Percentiles rank a stretch among this genome's conserved stretches.
Evolutionary conservation across 2,888 invertebrate species (phyloP).

Genomic region (Papilio demoleus): DNA sequence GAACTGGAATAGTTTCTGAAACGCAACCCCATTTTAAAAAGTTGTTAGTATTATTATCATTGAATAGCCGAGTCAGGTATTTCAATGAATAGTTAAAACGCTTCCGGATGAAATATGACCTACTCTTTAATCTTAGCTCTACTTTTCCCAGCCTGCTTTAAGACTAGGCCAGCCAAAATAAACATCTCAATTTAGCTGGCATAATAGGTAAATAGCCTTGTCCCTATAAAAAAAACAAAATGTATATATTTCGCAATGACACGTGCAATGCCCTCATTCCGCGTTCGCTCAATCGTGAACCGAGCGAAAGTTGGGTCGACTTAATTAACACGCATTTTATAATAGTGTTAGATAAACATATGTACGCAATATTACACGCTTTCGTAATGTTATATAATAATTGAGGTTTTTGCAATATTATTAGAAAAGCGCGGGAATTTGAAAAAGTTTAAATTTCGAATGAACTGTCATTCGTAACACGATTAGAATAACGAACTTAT

Average conservation of each 20-base stretch:
- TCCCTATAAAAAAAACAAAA: neutral
- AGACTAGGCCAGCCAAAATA: neutral
- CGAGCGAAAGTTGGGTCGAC: conserved; percentile 33
- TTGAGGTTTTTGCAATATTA: neutral
- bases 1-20: neutral
- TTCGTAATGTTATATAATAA: neutral
- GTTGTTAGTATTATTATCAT: neutral
- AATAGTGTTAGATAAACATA: conserved; percentile 31
- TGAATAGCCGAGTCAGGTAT: neutral
- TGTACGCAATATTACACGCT: neutral
- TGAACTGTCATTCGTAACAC: no score
- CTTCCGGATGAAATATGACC: neutral
- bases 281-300: conserved; percentile 29
- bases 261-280: conserved; percentile 12
- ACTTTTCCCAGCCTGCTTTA: neutral
- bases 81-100: neutral
- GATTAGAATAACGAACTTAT: no score
- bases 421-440: neutral
- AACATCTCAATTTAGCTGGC: neutral
- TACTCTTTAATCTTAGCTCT: conserved; percentile 1
- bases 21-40: neutral
- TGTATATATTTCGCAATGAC: conserved; percentile 4
- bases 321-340: conserved; percentile 32
- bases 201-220: neutral
- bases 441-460: no score